Conservation (phyloP, 2,113 vertebrate genomes). For the Gavialis gangeticus region DNA sequence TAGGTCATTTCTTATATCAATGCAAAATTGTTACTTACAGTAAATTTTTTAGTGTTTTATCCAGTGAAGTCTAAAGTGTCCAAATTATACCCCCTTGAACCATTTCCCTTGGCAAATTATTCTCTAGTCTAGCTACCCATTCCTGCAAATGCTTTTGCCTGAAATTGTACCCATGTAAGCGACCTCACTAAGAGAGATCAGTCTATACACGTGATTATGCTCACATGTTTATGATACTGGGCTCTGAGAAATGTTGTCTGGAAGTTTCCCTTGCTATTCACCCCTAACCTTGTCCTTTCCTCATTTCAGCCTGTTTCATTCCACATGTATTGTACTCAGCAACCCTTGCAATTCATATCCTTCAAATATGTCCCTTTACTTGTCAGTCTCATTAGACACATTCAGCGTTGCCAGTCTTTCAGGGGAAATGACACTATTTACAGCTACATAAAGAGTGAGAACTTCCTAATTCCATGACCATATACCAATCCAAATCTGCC, state of each 20-base stretch:
- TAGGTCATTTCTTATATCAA: background rate
- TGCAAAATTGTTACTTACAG: background rate
- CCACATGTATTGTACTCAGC: background rate
- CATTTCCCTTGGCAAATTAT: slow-evolving; percentile 29
- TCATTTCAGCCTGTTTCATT: background rate
- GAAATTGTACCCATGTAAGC: background rate
- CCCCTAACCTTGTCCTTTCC: background rate
- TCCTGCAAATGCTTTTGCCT: background rate
- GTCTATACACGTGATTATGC: background rate
- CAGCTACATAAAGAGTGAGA: background rate
- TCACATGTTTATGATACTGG: background rate
- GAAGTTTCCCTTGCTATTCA: background rate
- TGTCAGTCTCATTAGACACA: background rate
- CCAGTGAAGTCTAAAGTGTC: background rate
- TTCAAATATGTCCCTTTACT: background rate
- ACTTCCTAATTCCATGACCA: background rate
- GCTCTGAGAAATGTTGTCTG: background rate
- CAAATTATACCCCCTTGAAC: background rate
- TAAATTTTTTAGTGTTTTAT: background rate
- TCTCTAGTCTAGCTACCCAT: background rate
- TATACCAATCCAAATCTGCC: background rate
- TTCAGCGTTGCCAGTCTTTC: background rate
- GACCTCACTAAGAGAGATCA: background rate
- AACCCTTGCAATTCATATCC: background rate
- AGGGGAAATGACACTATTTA: background rate